Conservation (phyloP, 2,113 vertebrate species). For the Tupaia chinensis region DNA sequence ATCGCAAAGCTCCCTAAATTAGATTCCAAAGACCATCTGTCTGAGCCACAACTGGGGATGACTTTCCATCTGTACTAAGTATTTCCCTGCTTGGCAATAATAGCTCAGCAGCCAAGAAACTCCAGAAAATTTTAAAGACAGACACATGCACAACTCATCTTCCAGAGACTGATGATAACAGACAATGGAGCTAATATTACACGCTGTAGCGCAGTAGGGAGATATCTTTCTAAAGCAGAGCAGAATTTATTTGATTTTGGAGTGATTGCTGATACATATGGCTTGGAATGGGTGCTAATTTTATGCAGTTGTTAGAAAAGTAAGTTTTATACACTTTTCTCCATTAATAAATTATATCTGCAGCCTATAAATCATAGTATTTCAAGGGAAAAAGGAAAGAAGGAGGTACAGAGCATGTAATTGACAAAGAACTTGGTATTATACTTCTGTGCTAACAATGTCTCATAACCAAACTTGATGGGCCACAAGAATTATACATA, state of each 20-base stretch:
- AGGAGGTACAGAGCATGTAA: neutral
- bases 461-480: neutral
- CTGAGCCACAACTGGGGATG: neutral
- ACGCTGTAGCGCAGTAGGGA: neutral
- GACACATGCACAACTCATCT: neutral
- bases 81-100: neutral
- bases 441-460: neutral
- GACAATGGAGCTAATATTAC: neutral
- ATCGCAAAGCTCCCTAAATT: neutral
- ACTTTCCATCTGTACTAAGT: constrained; percentile 8
- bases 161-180: neutral
- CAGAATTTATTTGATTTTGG: neutral
- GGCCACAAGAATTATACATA: neutral
- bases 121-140: constrained; percentile 13
- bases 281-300: neutral
- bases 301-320: neutral
- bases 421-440: neutral
- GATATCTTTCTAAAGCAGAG: neutral
- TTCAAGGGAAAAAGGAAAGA: neutral
- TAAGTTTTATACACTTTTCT: neutral
- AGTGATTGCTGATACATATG: neutral
- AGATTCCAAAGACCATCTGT: constrained; percentile 26
- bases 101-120: neutral
- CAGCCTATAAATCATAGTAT: neutral
- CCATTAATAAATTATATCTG: neutral